Evolutionary conservation across 2,113 vertebrate species (phyloP), one percentile per base, ranked within the genome.

Genomic region (Petrocephalus zakoni): DNA sequence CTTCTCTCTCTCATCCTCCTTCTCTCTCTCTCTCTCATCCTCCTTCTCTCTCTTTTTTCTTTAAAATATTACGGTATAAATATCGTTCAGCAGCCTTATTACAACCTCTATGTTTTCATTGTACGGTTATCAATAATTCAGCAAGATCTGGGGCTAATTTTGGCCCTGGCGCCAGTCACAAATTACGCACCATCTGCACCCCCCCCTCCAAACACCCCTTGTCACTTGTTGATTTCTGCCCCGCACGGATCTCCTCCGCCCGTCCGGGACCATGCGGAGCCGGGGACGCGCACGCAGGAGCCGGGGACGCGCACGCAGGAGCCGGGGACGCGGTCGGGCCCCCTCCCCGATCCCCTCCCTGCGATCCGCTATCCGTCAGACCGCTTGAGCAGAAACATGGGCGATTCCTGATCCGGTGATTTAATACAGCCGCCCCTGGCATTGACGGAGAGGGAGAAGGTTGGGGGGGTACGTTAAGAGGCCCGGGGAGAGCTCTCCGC

Each of bases 201-300:
- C 55, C 19, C 83, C 83, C 86, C 5, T 21, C n/a, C n/a, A 93
- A 90, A 93, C 95, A 94, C 92, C 92, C 94, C 95, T 93, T 92
- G 84, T 88, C 90, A 93, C 91, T 92, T 93, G 91, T 93, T 92
- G 84, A 29, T 55, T 11, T 25, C 29, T 9, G 25, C 87, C 58
- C 58, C 4, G 25, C 89, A 49, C 22, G 81, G 37, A 83, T 83
- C 81, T n/a, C 49, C 49, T 11, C 2, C 17, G n/a, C 22, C 11
- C 61, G 61, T 68, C 4, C 61, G 42, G 42, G 42, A 42, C 42
- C 42, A 42, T 42, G 42, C 42, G 42, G n/a, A n/a, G n/a, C n/a
- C n/a, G n/a, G n/a, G n/a, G n/a, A 88, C 87, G 90, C 87, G 87
- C 72, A 52, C 56, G 61, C 81, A 88, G 87, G 83, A 81, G 75